Conservation (phyloP, 2,888 invertebrate genomes). For the Apantesis nais region DNA sequence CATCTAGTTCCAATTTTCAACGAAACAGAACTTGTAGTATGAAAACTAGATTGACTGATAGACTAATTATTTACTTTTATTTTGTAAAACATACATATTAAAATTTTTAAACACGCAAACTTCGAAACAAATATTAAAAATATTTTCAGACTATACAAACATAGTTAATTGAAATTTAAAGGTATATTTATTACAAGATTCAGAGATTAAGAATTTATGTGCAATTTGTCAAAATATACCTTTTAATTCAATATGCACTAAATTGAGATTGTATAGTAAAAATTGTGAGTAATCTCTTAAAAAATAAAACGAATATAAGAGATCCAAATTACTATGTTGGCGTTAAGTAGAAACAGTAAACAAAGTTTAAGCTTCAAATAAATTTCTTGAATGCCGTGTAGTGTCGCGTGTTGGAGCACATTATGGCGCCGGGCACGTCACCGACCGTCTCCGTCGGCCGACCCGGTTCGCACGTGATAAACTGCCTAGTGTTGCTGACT, state of each 20-base stretch:
- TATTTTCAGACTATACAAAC: too few relatives aligned
- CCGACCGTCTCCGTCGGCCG: constrained; percentile 58
- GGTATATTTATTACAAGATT: neutral
- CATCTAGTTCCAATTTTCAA: too few relatives aligned
- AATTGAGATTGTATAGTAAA: neutral
- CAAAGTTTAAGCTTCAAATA: constrained; percentile 53
- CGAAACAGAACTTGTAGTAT: too few relatives aligned
- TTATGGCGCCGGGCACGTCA: constrained; percentile 72
- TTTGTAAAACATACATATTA: too few relatives aligned
- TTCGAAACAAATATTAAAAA: too few relatives aligned
- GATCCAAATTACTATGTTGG: constrained; percentile 17
- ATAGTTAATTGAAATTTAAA: neutral
- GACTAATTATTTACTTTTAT: too few relatives aligned
- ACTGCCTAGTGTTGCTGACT: constrained; percentile 57
- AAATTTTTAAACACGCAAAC: too few relatives aligned
- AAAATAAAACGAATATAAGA: neutral
- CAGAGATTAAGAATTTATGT: neutral
- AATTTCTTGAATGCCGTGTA: constrained; percentile 67
- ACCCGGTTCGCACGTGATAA: constrained; percentile 74
- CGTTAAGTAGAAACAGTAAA: constrained; percentile 43
- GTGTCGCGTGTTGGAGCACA: constrained; percentile 74
- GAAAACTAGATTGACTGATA: too few relatives aligned
- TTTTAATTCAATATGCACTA: neutral
- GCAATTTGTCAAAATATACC: neutral
- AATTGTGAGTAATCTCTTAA: neutral